These are phyloP conservation scores for Eucera pruinosa DNA, from an alignment of 2,888 invertebrate species.

Conservation along the genomic window DNA sequence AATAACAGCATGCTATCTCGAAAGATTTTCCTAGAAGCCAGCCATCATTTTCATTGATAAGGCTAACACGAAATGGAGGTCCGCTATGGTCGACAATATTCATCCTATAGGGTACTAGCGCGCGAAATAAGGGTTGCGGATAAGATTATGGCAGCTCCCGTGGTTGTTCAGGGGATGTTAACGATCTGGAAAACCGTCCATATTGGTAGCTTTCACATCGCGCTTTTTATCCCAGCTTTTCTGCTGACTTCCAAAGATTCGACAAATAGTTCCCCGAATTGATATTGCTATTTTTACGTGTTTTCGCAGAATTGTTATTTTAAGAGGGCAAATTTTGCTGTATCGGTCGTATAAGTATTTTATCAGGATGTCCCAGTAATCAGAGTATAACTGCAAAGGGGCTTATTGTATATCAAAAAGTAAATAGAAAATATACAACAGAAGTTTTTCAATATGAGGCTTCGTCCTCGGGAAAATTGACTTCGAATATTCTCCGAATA, in stretches of 20 bases:
- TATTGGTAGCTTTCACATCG: conserved; percentile 4
- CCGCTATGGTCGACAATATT: conserved; percentile 55
- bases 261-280: not conserved
- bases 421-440: too few relatives aligned
- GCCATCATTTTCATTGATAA: conserved; percentile 58
- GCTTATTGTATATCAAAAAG: too few relatives aligned
- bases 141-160: conserved; percentile 51
- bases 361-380: too few relatives aligned
- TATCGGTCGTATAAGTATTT: not conserved
- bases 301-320: not conserved
- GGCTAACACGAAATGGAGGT: conserved; percentile 43
- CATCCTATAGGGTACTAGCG: conserved; percentile 51
- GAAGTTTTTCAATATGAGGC: too few relatives aligned
- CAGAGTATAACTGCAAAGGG: too few relatives aligned
- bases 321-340: not conserved
- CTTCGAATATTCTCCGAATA: too few relatives aligned
- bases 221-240: not conserved
- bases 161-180: conserved; percentile 44
- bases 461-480: too few relatives aligned
- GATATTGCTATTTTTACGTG: not conserved
- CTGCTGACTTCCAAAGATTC: not conserved
- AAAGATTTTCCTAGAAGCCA: conserved; percentile 33
- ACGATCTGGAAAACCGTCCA: conserved; percentile 55
- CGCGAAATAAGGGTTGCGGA: conserved; percentile 63
- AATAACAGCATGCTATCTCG: conserved; percentile 39